phyloP scores from a whole-genome alignment of 2,888 invertebrate genomes.

The Macaria liturata region DNA sequence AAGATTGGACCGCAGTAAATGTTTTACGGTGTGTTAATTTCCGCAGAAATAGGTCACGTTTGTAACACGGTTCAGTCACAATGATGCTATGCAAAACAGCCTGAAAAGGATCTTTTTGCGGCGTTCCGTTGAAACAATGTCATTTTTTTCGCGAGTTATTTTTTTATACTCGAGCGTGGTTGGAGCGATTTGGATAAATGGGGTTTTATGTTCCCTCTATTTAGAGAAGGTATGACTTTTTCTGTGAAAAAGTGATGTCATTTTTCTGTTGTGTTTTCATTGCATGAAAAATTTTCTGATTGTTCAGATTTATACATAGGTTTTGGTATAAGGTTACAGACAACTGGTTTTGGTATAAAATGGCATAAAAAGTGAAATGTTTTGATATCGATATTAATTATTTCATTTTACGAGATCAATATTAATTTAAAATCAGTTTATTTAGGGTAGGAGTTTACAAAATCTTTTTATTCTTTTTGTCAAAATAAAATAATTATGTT shows the following conservation, averaged over 20 bases:
- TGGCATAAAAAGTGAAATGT: no score
- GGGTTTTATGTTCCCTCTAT: slow-evolving; percentile 15
- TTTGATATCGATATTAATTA: no score
- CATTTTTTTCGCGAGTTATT: slow-evolving; percentile 23
- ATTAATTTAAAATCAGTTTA: no score
- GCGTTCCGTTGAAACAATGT: slow-evolving; percentile 24
- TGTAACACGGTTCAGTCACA: slow-evolving; percentile 35
- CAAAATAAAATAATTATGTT: no score
- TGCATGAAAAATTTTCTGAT: background rate
- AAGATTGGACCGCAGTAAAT: slow-evolving; percentile 59
- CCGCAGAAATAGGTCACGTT: slow-evolving; percentile 38
- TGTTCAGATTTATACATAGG: background rate
- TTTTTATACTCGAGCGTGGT: slow-evolving; percentile 20
- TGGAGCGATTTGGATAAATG: slow-evolving; percentile 20
- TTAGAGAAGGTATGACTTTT: slow-evolving; percentile 10
- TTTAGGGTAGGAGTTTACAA: no score
- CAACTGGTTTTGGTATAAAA: no score
- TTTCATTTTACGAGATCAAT: no score
- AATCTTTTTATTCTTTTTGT: no score
- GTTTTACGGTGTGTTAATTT: slow-evolving; percentile 45
- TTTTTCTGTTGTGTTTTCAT: slow-evolving; percentile 1
- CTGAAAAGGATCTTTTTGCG: slow-evolving; percentile 29
- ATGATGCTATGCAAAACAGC: slow-evolving; percentile 27
- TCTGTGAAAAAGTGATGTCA: background rate
- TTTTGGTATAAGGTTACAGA: no score